phyloP scores from a whole-genome alignment of 2,113 vertebrate species.

The Vulpes lagopus region DNA sequence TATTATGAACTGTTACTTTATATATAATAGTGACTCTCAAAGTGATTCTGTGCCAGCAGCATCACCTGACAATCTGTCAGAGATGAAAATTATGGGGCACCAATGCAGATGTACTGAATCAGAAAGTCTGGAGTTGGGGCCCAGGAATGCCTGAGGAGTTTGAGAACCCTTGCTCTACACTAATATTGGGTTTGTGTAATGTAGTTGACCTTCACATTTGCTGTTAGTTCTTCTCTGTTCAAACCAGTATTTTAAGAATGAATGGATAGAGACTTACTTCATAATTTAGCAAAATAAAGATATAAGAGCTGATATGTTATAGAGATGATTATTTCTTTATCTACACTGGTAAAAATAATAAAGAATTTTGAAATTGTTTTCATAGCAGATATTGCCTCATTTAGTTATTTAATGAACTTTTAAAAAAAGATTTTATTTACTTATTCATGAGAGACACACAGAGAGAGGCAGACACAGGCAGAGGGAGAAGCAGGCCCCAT shows the following conservation, averaged over 20 bases:
- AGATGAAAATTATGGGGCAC: background rate
- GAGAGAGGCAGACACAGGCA: no score
- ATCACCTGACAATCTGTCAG: background rate
- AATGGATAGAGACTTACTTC: background rate
- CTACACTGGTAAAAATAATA: background rate
- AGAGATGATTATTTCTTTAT: background rate
- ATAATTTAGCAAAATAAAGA: conserved; percentile 45
- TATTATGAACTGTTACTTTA: background rate
- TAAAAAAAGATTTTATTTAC: no score
- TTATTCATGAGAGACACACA: no score
- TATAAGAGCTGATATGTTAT: background rate
- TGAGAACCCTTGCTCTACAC: background rate
- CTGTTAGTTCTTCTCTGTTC: background rate
- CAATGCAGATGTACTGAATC: background rate
- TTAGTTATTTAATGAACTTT: background rate
- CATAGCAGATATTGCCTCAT: background rate
- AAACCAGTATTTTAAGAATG: background rate
- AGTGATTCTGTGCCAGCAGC: background rate
- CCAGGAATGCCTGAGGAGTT: background rate
- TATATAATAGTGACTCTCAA: background rate
- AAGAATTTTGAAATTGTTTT: conserved; percentile 37
- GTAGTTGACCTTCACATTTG: background rate
- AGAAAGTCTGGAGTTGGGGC: background rate
- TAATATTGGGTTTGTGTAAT: background rate
- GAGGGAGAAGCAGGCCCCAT: no score